phyloP scores from a whole-genome alignment of 30 jellyfish, hydroid and myxozoan species.

The Pelagia noctiluca region DNA sequence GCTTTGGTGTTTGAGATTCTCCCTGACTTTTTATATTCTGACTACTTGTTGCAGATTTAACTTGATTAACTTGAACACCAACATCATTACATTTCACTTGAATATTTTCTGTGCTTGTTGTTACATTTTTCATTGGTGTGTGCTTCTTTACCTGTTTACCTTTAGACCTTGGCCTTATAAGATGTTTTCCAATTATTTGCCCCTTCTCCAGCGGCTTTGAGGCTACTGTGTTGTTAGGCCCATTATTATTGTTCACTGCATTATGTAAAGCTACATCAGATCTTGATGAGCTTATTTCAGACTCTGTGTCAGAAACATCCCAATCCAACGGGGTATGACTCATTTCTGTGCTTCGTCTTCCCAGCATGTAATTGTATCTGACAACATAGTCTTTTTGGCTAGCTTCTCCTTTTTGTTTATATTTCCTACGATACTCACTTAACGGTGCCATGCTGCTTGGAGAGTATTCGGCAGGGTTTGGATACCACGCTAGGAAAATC shows the following conservation, averaged over 20 bases:
- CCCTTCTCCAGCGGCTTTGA: too few species aligned
- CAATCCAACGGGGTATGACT: constrained; percentile 41
- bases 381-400: constrained; percentile 35
- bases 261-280: background rate
- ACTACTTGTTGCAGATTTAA: background rate
- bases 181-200: too few species aligned
- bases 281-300: constrained; percentile 15
- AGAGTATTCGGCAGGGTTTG: background rate
- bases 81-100: constrained; percentile 4
- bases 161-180: background rate
- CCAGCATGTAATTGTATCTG: constrained; percentile 32
- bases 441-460: constrained; percentile 10
- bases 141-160: background rate
- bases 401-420: constrained; percentile 26
- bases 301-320: constrained; percentile 15
- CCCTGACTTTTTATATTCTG: background rate
- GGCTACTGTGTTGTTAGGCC: too few species aligned
- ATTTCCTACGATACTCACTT: constrained; percentile 31
- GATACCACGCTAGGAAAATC: background rate
- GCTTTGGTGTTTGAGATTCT: background rate
- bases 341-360: constrained; percentile 40
- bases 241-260: too few species aligned
- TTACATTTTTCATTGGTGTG: background rate
- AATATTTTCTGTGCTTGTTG: too few species aligned
- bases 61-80: constrained; percentile 6